Percentiles rank a stretch among this genome's conserved stretches.
These are phyloP conservation scores for Diorhabda sublineata DNA, from an alignment of 1,140 invertebrate species.

Conservation along the genomic window DNA sequence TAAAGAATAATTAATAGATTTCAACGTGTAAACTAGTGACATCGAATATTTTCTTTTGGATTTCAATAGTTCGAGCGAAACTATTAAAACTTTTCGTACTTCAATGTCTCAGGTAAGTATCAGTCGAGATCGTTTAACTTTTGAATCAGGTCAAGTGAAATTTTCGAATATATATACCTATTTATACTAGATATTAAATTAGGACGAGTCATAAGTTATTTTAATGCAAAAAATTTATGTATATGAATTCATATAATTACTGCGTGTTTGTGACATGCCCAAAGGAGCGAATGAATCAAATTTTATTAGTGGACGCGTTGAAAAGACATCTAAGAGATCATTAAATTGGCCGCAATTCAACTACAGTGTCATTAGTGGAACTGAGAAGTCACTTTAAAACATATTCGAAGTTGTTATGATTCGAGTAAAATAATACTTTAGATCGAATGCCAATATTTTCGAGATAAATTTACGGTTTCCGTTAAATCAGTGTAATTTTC, in stretches of 20 bases:
- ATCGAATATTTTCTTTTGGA: too few species aligned
- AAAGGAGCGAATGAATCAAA: not conserved
- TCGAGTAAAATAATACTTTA: too few species aligned
- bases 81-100: too few species aligned
- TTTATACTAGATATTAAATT: not conserved
- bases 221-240: not conserved
- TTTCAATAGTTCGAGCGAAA: too few species aligned
- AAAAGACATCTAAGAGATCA: slow-evolving; percentile 1
- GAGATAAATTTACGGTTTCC: too few species aligned
- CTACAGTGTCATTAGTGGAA: not conserved
- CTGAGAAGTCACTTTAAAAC: not conserved
- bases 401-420: too few species aligned
- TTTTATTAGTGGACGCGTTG: slow-evolving; percentile 1
- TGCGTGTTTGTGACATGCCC: not conserved
- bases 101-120: too few species aligned
- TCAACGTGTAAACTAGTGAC: too few species aligned
- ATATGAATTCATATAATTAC: not conserved
- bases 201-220: not conserved
- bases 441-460: too few species aligned
- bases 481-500: too few species aligned
- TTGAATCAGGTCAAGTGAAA: not conserved
- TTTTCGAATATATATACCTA: not conserved
- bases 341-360: slow-evolving; percentile 1
- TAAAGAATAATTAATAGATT: too few species aligned
- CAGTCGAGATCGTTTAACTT: too few species aligned